These are phyloP conservation scores for Oxyteleia sp. DNA, from an alignment of 2,888 invertebrate genomes.

Conservation along the genomic window DNA sequence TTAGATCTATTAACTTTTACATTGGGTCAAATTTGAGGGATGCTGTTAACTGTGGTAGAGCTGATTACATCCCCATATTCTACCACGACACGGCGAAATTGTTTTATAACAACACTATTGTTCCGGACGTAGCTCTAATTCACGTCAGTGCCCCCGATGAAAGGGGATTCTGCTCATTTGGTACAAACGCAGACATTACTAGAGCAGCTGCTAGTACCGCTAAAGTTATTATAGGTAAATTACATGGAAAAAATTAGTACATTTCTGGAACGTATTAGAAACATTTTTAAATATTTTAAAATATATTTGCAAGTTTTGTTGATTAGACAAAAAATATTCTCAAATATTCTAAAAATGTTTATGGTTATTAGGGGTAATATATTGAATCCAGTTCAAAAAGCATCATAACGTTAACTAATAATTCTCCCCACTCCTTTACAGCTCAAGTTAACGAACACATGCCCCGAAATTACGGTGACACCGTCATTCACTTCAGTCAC, in stretches of 20 bases:
- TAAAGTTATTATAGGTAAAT: conserved; percentile 90
- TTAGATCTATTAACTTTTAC: conserved; percentile 89
- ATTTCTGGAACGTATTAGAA: no score
- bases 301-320: no score
- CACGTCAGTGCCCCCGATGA: conserved; percentile 89
- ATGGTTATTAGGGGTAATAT: no score
- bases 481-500: conserved; percentile 89
- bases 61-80: conserved; percentile 90
- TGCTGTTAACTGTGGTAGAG: conserved; percentile 89
- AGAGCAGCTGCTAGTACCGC: conserved; percentile 89
- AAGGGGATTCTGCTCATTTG: conserved; percentile 90
- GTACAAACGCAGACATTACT: conserved; percentile 90
- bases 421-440: conserved; percentile 27
- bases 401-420: neutral
- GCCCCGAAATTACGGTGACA: conserved; percentile 90
- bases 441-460: conserved; percentile 89
- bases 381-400: no score
- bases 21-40: conserved; percentile 89
- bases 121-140: conserved; percentile 89
- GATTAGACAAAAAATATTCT: no score
- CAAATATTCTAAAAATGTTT: no score
- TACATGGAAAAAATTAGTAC: no score
- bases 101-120: conserved; percentile 89
- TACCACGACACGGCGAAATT: conserved; percentile 90
- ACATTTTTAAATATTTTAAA: no score